A percentile compares a stretch with the other conserved stretches of the same genome.
Conservation (phyloP, 64 coral and sea anemone species). For the Acropora tenuis region DNA sequence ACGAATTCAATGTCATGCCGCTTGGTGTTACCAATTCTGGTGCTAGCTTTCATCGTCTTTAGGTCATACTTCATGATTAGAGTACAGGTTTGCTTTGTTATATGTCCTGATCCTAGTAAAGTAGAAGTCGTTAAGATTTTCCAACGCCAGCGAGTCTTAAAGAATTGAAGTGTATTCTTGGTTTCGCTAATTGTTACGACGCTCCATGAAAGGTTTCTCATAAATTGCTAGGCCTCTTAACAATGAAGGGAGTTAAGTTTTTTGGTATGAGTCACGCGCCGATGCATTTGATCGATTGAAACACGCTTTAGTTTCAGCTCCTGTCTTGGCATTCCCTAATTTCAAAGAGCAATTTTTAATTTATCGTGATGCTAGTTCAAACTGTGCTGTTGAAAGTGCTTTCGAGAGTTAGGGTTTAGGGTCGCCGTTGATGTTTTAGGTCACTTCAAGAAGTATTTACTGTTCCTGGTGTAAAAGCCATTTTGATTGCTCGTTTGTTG, state of each 20-base stretch:
- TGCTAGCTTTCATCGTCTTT: constrained; percentile 11
- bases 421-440: constrained; percentile 12
- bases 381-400: background rate
- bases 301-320: background rate
- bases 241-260: too few relatives aligned
- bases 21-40: constrained; percentile 4
- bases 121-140: background rate
- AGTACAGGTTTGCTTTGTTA: background rate
- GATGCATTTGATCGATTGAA: constrained; percentile 25
- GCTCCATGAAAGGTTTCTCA: background rate
- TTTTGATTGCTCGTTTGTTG: constrained; percentile 5
- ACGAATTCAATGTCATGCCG: constrained; percentile 1
- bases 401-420: background rate
- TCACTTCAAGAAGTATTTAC: background rate
- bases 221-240: too few relatives aligned
- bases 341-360: background rate
- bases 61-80: constrained; percentile 15
- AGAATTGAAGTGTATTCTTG: constrained; percentile 38
- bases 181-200: constrained; percentile 6
- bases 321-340: constrained; percentile 38
- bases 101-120: constrained; percentile 22
- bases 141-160: background rate
- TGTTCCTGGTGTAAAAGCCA: background rate
- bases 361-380: constrained; percentile 6
- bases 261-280: background rate